phyloP scores from a whole-genome alignment of 2,113 vertebrate species.

The Dendrocopos noguchii region DNA sequence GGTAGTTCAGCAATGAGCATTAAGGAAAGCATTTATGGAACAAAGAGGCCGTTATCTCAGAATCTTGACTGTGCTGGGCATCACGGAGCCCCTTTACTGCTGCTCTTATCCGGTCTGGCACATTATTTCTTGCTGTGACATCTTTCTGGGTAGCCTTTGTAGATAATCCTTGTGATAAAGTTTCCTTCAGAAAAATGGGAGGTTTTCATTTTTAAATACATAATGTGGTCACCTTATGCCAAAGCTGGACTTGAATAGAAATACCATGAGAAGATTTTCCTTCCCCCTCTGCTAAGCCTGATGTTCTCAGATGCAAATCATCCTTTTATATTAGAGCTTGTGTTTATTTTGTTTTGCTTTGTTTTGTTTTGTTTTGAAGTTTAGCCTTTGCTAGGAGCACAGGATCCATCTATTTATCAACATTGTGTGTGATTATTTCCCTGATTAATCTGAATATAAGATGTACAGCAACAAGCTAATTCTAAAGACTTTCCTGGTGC shows the following conservation, averaged over 20 bases:
- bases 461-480: background rate
- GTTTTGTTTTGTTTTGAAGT: background rate
- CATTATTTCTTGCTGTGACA: conserved; percentile 3
- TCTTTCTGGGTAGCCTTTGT: conserved; percentile 29
- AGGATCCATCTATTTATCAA: background rate
- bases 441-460: conserved; percentile 27
- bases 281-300: background rate
- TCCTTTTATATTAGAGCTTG: background rate
- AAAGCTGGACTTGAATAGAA: conserved; percentile 17
- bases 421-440: background rate
- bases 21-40: conserved; percentile 15
- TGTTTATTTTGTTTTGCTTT: background rate
- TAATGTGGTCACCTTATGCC: background rate
- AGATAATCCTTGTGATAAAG: conserved; percentile 55
- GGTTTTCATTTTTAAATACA: conserved; percentile 35
- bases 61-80: background rate
- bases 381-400: background rate
- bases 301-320: background rate
- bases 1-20: background rate
- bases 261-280: conserved; percentile 37
- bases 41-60: conserved; percentile 10
- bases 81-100: background rate
- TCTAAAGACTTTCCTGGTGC: conserved; percentile 16
- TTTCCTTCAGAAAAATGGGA: conserved; percentile 23
- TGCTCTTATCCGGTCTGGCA: background rate